A percentile compares a stretch with the other conserved stretches of the same genome.
These are phyloP conservation scores for Scotopteryx bipunctaria DNA, from an alignment of 2,888 invertebrate genomes.

Conservation along the genomic window DNA sequence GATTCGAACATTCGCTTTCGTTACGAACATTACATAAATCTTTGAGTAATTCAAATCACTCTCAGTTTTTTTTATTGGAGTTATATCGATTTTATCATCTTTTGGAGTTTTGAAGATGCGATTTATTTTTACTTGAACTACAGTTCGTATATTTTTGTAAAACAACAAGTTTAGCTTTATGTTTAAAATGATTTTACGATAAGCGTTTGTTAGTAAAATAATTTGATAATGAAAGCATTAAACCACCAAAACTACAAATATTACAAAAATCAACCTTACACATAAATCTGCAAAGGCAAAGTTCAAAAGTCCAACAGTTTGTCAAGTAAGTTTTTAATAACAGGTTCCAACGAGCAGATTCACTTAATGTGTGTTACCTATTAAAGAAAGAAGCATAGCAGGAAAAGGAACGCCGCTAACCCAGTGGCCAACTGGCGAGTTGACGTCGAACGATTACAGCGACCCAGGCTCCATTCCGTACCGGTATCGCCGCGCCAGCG, in stretches of 20 bases:
- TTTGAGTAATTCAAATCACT: not conserved
- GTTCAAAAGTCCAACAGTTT: not conserved
- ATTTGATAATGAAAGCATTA: too few relatives aligned
- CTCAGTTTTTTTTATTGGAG: not conserved
- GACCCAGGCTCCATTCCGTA: slow-evolving; percentile 71
- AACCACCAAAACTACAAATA: not conserved
- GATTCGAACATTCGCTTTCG: not conserved
- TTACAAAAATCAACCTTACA: not conserved
- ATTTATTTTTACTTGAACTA: too few relatives aligned
- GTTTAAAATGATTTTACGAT: too few relatives aligned
- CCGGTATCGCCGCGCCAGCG: slow-evolving; percentile 67
- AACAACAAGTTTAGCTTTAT: too few relatives aligned
- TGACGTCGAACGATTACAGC: slow-evolving; percentile 69
- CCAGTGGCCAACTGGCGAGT: slow-evolving; percentile 80
- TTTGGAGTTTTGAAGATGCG: too few relatives aligned
- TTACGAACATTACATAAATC: not conserved
- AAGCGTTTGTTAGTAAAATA: too few relatives aligned
- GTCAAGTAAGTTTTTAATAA: slow-evolving; percentile 27
- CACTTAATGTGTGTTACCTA: slow-evolving; percentile 58
- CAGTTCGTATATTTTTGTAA: too few relatives aligned
- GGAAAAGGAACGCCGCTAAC: slow-evolving; percentile 81
- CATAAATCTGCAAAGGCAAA: not conserved
- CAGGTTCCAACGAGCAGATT: slow-evolving; percentile 47
- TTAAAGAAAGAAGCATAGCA: slow-evolving; percentile 69
- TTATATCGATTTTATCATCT: not conserved